A percentile compares a stretch with the other conserved stretches of the same genome.
These are phyloP conservation scores for Leptopilina clavipes DNA, from an alignment of 1,140 invertebrate species.

Conservation along the genomic window DNA sequence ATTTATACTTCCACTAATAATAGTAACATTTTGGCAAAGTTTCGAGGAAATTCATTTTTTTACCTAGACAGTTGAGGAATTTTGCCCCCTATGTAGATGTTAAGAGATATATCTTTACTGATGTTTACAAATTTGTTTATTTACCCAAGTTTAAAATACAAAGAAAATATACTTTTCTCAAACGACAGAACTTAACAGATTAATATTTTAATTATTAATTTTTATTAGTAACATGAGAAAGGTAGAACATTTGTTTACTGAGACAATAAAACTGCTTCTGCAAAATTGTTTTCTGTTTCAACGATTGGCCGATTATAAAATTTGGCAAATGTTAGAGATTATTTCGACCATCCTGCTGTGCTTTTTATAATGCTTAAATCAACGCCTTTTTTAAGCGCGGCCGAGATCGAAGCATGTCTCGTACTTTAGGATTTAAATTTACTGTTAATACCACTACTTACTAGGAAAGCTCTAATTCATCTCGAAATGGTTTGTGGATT, in stretches of 20 bases:
- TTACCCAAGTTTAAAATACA: too few relatives aligned
- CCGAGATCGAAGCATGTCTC: slow-evolving; percentile 18
- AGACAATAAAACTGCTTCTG: slow-evolving; percentile 11
- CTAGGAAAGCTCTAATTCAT: slow-evolving; percentile 10
- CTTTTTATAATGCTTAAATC: slow-evolving; percentile 14
- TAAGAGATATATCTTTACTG: neutral
- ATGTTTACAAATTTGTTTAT: too few relatives aligned
- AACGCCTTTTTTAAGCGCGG: slow-evolving; percentile 1
- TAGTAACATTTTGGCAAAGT: too few relatives aligned
- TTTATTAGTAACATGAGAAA: too few relatives aligned
- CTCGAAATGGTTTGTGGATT: neutral
- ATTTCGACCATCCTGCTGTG: slow-evolving; percentile 34
- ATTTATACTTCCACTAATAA: too few relatives aligned
- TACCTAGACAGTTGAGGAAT: too few relatives aligned
- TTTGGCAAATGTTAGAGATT: neutral
- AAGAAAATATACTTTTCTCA: too few relatives aligned
- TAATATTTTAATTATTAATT: too few relatives aligned
- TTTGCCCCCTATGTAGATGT: slow-evolving; percentile 19
- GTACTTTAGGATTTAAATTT: slow-evolving; percentile 23
- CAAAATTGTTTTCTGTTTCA: slow-evolving; percentile 11
- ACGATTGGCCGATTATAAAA: slow-evolving; percentile 35
- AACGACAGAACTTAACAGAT: too few relatives aligned
- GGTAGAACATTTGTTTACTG: too few relatives aligned
- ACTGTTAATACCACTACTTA: neutral
- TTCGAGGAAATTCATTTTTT: too few relatives aligned